Evolutionary conservation across 2,797 vertebrate species (phyloP), one percentile per base, ranked within the genome.

Genomic region (Taeniopygia guttata): DNA sequence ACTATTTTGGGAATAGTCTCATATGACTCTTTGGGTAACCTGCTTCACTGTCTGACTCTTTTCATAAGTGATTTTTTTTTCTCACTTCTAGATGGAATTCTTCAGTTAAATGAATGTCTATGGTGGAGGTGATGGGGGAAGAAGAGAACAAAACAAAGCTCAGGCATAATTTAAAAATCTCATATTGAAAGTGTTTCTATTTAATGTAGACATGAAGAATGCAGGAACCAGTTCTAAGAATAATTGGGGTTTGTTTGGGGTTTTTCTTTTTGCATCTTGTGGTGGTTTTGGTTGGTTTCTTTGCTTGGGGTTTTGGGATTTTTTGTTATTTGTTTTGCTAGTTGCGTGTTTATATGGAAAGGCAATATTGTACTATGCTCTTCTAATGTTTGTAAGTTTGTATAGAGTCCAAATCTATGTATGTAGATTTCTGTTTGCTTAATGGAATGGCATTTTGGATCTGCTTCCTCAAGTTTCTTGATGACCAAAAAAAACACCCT

Each of bases 161-260:
- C 22, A 42, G 14, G 7, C 4, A 10, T 18, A 0, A 19, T 58
- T 60, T 38, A 6, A 74, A 81, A 49, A 49, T 63, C 16, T 59
- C 6, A 19, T 34, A 9, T 30, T 68, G 10, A 3, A 18, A 19
- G 8, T 42, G 3, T 19, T 73, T 56, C 10, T 69, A 1, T 55
- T 34, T 70, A 52, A 25, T 8, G 4, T 21, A 34, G 26, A 80
- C 60, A 16, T 46, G 32, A 63, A 77, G 42, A 84, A 32, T 34
- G 9, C n/a, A 67, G 29, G 5, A 8, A 23, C 52, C 3, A 8
- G 1, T 66, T 83, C 22, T 63, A 34, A 59, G 20, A 5, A 26
- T 21, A 2, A 3, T 0, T 38, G 15, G 7, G 1, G 1, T 29
- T 54, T n/a, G 10, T 4, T 45, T 38, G 27, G 29, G 5, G 1